Conservation (phyloP, 1,140 invertebrate genomes). For the Achatina immaculata region DNA sequence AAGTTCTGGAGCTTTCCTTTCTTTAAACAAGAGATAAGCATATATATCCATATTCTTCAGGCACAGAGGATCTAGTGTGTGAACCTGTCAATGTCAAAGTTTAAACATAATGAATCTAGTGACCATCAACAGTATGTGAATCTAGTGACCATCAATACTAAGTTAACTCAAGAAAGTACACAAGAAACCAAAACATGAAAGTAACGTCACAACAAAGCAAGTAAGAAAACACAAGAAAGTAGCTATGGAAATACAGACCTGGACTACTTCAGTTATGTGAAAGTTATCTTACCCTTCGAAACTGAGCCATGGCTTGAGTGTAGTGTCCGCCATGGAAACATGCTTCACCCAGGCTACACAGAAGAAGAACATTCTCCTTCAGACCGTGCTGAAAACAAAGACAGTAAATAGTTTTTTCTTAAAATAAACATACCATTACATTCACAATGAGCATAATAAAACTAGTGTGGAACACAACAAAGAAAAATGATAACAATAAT, state of each 20-base stretch:
- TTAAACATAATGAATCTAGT: too few species aligned
- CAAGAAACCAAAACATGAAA: too few species aligned
- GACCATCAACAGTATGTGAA: too few species aligned
- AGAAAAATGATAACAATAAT: conserved; percentile 16
- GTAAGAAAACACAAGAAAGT: neutral
- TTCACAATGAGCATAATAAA: neutral
- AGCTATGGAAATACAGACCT: neutral
- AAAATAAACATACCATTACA: neutral
- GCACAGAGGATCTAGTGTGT: conserved; percentile 75
- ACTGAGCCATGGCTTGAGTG: conserved; percentile 61
- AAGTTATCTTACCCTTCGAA: conserved; percentile 65
- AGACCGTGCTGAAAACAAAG: conserved; percentile 64
- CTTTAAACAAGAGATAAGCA: conserved; percentile 71
- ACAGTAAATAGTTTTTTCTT: neutral
- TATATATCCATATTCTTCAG: conserved; percentile 74
- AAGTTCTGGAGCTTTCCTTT: conserved; percentile 72
- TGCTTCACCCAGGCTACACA: conserved; percentile 78
- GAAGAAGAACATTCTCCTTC: conserved; percentile 77
- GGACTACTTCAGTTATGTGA: neutral
- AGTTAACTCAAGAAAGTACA: too few species aligned
- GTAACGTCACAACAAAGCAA: too few species aligned
- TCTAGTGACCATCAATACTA: too few species aligned
- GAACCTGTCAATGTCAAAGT: conserved; percentile 68
- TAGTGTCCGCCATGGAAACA: conserved; percentile 77
- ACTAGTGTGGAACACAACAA: neutral